Evolutionary conservation across 2,113 vertebrate genomes (phyloP), one percentile per base, ranked within the genome.

Genomic region (Lynx canadensis): DNA sequence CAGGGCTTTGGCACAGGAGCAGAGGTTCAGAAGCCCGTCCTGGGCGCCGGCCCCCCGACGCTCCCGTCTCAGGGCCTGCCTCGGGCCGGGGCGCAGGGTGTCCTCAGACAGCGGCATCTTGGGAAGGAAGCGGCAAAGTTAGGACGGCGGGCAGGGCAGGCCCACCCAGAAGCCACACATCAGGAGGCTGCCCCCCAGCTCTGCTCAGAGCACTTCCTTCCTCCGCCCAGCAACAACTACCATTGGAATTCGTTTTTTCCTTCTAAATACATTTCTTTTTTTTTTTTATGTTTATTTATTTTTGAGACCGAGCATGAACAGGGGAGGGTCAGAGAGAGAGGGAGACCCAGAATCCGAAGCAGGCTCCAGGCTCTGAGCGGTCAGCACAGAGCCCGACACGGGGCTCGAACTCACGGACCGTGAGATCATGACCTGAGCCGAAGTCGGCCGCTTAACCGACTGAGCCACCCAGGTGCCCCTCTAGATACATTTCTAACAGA

Each of bases 51-150:
- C 96, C 93, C 92, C 0, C 86, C 27, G 87, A 69, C 31, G 33
- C 55, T 87, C 69, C 93, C 38, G 60, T 91, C 19, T 55, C 7
- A 76, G 95, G 69, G 0, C 2, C 68, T 97, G 60, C 68, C 80
- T 81, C 81, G 83, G 91, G 94, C 71, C 92, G 38, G 73, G n/a
- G 88, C 33, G 68, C 29, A 29, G 5, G 89, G n/a, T 23, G 71
- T 66, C 50, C 4, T 99, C 98, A 99, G 60, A 98, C 98, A 3
- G 98, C 92, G 68, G 98, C 98, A 97, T 96, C 99, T 99, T 97
- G 87, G 96, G 95, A 90, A 95, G 97, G 97, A 97, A 94, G 98
- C 23, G 13, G 74, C 41, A 95, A n/a, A 4, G 94, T 98, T 86
- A 98, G 94, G 86, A 1, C 81, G 27, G 19, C 1, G 80, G 55